A percentile compares a stretch with the other conserved stretches of the same genome.
These are phyloP conservation scores for Gobio occitaniae DNA, from an alignment of 2,797 vertebrate species.

Conservation along the genomic window DNA sequence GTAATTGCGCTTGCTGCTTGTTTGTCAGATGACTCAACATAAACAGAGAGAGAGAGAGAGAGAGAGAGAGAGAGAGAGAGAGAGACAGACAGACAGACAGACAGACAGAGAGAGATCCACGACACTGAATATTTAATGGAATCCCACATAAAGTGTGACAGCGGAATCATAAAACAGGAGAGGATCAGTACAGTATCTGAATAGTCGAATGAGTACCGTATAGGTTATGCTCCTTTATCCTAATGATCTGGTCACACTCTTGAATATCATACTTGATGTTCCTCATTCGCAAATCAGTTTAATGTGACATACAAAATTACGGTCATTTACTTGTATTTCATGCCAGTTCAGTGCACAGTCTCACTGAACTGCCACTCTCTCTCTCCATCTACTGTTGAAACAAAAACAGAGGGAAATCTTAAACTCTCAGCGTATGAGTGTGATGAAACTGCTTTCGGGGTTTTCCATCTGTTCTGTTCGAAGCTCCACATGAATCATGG, in stretches of 20 bases:
- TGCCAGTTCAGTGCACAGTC: not conserved
- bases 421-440: slow-evolving; percentile 13
- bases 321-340: not conserved
- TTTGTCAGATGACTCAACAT: slow-evolving; percentile 47
- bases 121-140: slow-evolving; percentile 65
- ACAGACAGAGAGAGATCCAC: slow-evolving; percentile 45
- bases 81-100: too few relatives aligned
- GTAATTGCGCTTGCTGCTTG: slow-evolving; percentile 36
- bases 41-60: slow-evolving; percentile 34
- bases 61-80: too few relatives aligned
- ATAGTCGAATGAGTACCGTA: not conserved
- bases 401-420: slow-evolving; percentile 25
- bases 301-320: slow-evolving; percentile 4
- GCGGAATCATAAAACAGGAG: slow-evolving; percentile 23
- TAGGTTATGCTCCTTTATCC: not conserved
- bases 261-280: not conserved
- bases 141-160: slow-evolving; percentile 54
- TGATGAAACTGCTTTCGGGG: slow-evolving; percentile 26
- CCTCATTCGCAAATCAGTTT: not conserved
- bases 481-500: slow-evolving; percentile 41
- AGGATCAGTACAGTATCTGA: slow-evolving; percentile 5
- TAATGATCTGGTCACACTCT: not conserved
- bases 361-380: not conserved
- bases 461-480: slow-evolving; percentile 53
- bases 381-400: not conserved